Evolutionary conservation across 2,113 vertebrate species (phyloP), one percentile per base, ranked within the genome.

Genomic region (Hydropotes inermis): DNA sequence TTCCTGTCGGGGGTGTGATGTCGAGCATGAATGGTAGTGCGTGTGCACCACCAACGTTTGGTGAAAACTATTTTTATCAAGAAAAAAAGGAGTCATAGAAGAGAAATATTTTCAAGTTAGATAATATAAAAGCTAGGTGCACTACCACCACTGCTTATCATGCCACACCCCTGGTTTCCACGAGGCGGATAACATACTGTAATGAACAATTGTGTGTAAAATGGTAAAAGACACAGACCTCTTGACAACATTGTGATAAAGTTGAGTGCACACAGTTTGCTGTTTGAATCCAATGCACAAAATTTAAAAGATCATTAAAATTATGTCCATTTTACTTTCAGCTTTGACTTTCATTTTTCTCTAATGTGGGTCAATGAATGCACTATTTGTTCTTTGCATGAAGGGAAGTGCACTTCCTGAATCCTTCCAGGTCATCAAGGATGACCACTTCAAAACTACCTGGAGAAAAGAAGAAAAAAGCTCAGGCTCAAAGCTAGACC

Each of bases 11-110:
- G 98, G 98, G 99, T 99, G 98, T 99, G 99, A 99, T 99, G 99
- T 98, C 97, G 98, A 99, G 99, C 99, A 99, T 99, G 99, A 98
- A 98, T 99, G 99, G 98, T 99, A 99, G 99, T 99, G 99, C 98
- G 98, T 99, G 99, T 95, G 98, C 99, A 99, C 99, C 98, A 99
- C 99, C 99, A 99, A 99, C 99, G 99, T 99, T 99, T 99, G 99
- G 99, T 99, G 97, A 99, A 99, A 99, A 99, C 99, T 99, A 99
- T 99, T 99, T 99, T 99, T 99, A 99, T 99, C 99, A 99, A 99
- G 99, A 99, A 99, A 98, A 95, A 98, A 99, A 99, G 99, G 99
- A 99, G 99, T 99, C 99, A 99, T 99, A 99, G 99, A 99, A 99
- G 98, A 99, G 99, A 99, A 99, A 99, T 99, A 99, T 99, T 99